Evolutionary conservation across 2,113 vertebrate species (phyloP).

Genomic region (Sylvietta virens): DNA sequence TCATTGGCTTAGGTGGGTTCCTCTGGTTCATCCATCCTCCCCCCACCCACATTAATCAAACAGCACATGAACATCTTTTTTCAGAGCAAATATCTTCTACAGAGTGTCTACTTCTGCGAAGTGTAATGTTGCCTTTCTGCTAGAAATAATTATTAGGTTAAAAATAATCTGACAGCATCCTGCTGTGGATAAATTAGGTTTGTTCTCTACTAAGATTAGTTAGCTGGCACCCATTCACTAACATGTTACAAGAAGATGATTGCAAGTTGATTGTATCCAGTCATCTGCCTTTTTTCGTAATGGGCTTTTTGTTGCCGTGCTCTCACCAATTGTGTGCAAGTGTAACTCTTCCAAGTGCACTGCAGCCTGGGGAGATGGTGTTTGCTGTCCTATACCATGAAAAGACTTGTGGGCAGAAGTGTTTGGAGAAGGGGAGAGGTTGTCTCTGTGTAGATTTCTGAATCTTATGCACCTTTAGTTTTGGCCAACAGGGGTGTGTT

Average conservation of each 20-base stretch:
- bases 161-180: constrained; percentile 26
- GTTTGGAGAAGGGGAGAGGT: neutral
- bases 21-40: accelerated
- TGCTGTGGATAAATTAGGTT: constrained; percentile 22
- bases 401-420: neutral
- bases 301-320: neutral
- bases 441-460: neutral
- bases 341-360: neutral
- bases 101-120: neutral
- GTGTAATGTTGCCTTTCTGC: neutral
- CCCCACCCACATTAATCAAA: neutral
- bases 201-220: neutral
- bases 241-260: neutral
- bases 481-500: neutral
- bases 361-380: neutral
- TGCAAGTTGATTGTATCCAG: neutral
- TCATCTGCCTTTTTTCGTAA: constrained; percentile 8
- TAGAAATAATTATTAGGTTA: constrained; percentile 15
- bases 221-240: neutral
- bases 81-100: neutral
- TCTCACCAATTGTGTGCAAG: neutral
- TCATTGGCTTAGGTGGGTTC: neutral
- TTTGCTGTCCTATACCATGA: neutral
- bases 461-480: neutral
- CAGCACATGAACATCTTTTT: neutral